Base-by-base conservation (phyloP, 2,797 vertebrate species). In the Enteromius fasciolatus region DNA sequence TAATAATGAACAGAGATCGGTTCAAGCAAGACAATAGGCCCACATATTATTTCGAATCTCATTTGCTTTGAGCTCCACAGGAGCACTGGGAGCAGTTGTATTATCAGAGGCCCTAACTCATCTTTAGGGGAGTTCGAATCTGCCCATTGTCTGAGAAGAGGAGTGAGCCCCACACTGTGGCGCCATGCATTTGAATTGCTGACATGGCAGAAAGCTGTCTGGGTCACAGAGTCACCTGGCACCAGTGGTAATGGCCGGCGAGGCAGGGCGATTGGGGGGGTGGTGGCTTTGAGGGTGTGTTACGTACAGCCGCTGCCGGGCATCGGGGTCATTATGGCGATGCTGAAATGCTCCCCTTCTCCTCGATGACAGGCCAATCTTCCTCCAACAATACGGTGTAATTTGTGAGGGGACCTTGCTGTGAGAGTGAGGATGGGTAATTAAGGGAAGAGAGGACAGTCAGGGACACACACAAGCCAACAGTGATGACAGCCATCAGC, bases 151-250 rank as follows among this genome's bases (percentile, higher is more conserved):
- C 83, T 86, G 81, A 63, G 81, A 50, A 73, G 57, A 84, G 81
- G 80, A 83, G 87, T 79, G 59, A 86, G 81, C 57, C 69, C 80
- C 80, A 61, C 83, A 89, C 77, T 68, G 85, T 86, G 88, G 87
- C 89, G 89, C 91, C 91, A 76, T 88, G 87, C 84, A 84, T 88
- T 84, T 84, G 78, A 84, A 88, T 87, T 78, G 87, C 90, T 90
- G 87, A 92, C 89, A 89, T 80, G 83, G 89, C 91, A 90, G 86
- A 91, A 91, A 84, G 79, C 85, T 86, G 90, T 92, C 91, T 92
- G 91, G 90, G 90, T 92, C 89, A 90, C 84, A 77, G 82, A 91
- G 89, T 90, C 90, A 90, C 85, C 91, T 91, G 91, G 92, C 91
- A 90, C 91, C 92, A 91, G 86, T n/a, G 81, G 86, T 91, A 93